These are phyloP conservation scores for Cranoglanis bouderius DNA, from an alignment of 2,113 vertebrate species.

Conservation along the genomic window DNA sequence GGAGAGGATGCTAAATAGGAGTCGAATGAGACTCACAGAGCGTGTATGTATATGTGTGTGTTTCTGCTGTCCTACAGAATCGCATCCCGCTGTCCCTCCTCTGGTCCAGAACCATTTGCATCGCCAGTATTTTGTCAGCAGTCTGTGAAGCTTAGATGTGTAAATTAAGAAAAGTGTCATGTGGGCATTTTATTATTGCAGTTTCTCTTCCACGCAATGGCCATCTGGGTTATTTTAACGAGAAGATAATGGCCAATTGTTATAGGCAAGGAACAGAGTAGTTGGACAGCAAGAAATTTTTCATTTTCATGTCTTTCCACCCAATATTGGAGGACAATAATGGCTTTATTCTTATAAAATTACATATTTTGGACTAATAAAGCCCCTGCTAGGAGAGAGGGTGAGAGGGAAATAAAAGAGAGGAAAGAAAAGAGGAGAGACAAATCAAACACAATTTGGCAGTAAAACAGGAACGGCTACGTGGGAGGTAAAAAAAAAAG, in stretches of 20 bases:
- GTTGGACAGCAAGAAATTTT: not conserved
- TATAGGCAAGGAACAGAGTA: not conserved
- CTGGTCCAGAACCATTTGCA: not conserved
- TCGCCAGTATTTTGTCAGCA: constrained; percentile 25
- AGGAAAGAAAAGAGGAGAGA: not conserved
- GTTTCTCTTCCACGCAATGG: constrained; percentile 10
- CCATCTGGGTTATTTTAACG: constrained; percentile 37
- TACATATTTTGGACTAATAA: not conserved
- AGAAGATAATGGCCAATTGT: not conserved
- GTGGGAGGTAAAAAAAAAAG: not conserved
- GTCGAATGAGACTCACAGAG: constrained; percentile 49
- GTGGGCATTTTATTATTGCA: constrained; percentile 28
- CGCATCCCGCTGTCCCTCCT: not conserved
- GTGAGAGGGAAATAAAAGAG: not conserved
- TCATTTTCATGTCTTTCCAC: not conserved
- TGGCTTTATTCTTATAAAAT: not conserved
- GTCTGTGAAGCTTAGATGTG: constrained; percentile 38
- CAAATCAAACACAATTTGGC: not conserved
- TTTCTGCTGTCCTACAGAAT: constrained; percentile 19
- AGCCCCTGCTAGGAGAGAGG: not conserved
- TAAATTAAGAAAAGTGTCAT: constrained; percentile 36
- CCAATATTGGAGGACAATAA: not conserved
- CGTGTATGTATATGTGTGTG: not conserved
- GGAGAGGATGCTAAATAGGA: constrained; percentile 31
- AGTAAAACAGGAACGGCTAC: not conserved